Base-by-base conservation (phyloP, 2,797 vertebrate genomes). In the Liasis olivaceus region DNA sequence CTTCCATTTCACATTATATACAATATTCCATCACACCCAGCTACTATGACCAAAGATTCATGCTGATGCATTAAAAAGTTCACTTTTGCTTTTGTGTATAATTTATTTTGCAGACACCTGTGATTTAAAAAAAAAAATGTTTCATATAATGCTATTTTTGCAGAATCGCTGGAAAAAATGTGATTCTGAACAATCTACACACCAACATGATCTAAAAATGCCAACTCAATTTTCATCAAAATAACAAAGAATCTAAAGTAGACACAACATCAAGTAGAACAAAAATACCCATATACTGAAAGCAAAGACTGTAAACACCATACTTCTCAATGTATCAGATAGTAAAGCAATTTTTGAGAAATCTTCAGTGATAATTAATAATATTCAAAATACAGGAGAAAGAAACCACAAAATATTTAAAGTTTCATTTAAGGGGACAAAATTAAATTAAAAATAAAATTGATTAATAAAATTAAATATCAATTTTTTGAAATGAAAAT, bases 171-270 rank as follows among this genome's bases (percentile, higher is more conserved):
- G n/a, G 22, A 85, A 28, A 58, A 66, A 89, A 69, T 81, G 62
- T 64, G 72, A 85, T 12, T 36, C 24, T 66, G 93, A 93, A 72
- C 47, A 92, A 84, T 1, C 56, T 72, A 89, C 81, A 90, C 20
- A 91, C 72, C 66, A 95, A 81, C 2, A 66, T 96, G 95, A 94
- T 95, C 93, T 92, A 56, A 95, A 96, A 96, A 94, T 66, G 96
- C 64, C 95, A 96, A 88, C 62, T 92, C 51, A 59, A 94, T 96
- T 96, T 95, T 54, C 90, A 72, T 96, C 94, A 95, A 59, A 92
- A 59, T 91, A 92, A 24, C 17, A 95, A 87, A 94, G 92, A 31
- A 36, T 60, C 36, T 24, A 69, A 89, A 92, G 88, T 89, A 93
- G 58, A 6, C 8, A 31, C 60, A 22, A 7, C 12, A 81, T 72